Conservation (phyloP, 2,113 vertebrate genomes). For the Prunella fulvescens region DNA sequence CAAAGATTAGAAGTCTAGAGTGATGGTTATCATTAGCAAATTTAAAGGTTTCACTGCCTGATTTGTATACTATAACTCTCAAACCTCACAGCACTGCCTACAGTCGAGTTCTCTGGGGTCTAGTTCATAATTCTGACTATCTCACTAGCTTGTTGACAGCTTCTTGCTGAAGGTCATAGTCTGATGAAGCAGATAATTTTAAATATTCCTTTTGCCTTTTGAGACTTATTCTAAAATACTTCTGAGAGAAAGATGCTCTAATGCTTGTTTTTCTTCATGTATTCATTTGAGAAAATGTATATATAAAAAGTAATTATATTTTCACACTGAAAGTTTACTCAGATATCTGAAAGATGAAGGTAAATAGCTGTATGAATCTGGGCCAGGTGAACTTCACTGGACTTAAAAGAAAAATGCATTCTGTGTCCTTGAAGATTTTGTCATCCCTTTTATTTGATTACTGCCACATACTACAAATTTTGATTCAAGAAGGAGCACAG, state of each 20-base stretch:
- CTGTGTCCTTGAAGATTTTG: neutral
- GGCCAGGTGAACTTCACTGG: neutral
- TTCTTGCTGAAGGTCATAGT: conserved; percentile 20
- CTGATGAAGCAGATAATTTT: conserved; percentile 12
- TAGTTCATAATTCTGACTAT: conserved; percentile 25
- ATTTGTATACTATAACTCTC: conserved; percentile 27
- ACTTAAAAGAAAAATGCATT: neutral
- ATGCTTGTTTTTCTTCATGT: neutral
- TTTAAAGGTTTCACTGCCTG: conserved; percentile 28
- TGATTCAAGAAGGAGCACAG: neutral
- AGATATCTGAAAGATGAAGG: neutral
- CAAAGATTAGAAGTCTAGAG: neutral
- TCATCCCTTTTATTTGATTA: neutral
- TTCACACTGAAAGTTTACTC: neutral
- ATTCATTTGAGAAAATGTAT: neutral
- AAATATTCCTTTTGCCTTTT: neutral
- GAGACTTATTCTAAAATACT: neutral
- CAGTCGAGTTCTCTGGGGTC: neutral
- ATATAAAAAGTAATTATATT: neutral
- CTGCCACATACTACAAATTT: neutral
- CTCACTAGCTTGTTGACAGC: neutral
- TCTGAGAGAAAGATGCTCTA: neutral
- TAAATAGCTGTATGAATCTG: neutral
- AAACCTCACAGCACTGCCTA: neutral
- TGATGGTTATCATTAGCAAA: conserved; percentile 21